A percentile compares a stretch with the other conserved stretches of the same genome.
Conservation (phyloP, 2,888 invertebrate genomes). For the Phengaris alcon region DNA sequence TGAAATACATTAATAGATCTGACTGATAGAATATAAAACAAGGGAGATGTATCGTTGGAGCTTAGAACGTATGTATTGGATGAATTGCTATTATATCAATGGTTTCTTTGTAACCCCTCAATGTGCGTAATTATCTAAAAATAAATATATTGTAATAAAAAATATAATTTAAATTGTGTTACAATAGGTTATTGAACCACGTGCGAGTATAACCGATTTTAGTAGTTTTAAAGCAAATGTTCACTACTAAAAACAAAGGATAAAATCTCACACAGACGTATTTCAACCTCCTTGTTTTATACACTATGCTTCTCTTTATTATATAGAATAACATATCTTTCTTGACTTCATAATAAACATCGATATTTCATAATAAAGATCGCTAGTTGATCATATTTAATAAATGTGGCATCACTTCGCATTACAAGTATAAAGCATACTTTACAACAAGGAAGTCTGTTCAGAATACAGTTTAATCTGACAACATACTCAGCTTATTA, state of each 20-base stretch:
- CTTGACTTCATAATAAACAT: background rate
- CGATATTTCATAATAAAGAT: constrained; percentile 1
- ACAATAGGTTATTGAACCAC: background rate
- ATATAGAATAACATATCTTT: background rate
- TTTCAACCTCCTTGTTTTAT: background rate
- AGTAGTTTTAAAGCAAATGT: background rate
- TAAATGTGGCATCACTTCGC: background rate
- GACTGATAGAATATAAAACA: background rate
- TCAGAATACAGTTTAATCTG: background rate
- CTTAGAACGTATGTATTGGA: background rate
- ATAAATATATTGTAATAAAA: no score
- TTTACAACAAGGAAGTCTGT: background rate
- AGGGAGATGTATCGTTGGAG: background rate
- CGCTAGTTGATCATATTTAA: background rate
- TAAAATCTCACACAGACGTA: background rate
- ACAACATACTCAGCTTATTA: background rate
- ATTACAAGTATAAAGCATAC: background rate
- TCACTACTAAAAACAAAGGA: background rate
- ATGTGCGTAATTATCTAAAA: no score
- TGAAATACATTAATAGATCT: background rate
- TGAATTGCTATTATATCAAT: background rate
- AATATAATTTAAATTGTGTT: no score
- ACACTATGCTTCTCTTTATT: background rate
- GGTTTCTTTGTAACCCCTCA: no score
- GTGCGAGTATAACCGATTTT: background rate